Conservation (phyloP, 2,113 vertebrate species). For the Azemiops feae region DNA sequence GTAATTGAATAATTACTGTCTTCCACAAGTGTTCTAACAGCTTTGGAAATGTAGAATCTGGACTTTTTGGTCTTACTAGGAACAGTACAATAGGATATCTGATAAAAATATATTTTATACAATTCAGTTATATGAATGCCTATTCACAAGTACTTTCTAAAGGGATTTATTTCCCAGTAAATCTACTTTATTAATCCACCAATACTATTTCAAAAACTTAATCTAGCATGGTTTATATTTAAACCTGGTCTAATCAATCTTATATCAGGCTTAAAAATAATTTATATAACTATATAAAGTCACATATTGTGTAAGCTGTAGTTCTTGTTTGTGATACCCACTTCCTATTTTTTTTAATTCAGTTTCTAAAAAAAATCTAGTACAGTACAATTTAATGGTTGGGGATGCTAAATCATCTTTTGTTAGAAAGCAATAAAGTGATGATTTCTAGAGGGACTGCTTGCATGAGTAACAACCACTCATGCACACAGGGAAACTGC, state of each 20-base stretch:
- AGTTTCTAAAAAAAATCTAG: not conserved
- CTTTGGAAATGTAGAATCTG: slow-evolving; percentile 14
- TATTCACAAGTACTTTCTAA: not conserved
- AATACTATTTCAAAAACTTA: not conserved
- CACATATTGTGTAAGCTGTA: not conserved
- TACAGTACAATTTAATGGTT: not conserved
- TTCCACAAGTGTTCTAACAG: not conserved
- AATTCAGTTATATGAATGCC: not conserved
- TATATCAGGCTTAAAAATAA: not conserved
- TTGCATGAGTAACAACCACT: slow-evolving; percentile 31
- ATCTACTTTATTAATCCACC: not conserved
- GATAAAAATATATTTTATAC: not conserved
- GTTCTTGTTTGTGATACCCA: not conserved
- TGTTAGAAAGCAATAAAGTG: not conserved
- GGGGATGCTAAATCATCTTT: slow-evolving; percentile 29
- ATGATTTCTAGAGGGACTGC: slow-evolving; percentile 22
- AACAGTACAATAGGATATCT: not conserved
- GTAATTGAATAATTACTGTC: not conserved
- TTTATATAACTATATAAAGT: not conserved
- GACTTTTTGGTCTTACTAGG: not conserved
- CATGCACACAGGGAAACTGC: not conserved
- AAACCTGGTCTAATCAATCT: not conserved
- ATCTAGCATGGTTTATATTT: not conserved
- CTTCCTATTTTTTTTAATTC: not conserved
- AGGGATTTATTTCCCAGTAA: not conserved